Evolutionary conservation across 23 tunicate species (phyloP).

Genomic region (Diplosoma virens): DNA sequence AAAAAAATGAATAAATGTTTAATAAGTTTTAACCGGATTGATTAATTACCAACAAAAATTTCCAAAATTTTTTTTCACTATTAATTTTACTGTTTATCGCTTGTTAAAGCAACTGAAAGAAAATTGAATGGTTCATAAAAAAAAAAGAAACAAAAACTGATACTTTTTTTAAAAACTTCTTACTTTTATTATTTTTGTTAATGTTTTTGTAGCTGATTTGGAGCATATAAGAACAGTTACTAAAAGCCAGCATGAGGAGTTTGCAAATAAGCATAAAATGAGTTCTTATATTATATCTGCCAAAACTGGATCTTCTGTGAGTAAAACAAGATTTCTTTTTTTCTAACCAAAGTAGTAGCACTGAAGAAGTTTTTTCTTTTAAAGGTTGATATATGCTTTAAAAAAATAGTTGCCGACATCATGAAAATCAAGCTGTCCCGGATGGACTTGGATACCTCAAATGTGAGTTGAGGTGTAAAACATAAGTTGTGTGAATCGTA

Average conservation of each 20-base stretch:
- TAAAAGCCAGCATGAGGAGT: constrained; percentile 59
- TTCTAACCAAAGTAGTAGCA: neutral
- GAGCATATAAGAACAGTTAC: constrained; percentile 70
- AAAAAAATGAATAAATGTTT: no score
- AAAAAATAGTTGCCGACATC: constrained; percentile 76
- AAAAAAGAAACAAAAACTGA: neutral
- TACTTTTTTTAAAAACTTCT: neutral
- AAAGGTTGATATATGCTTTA: constrained; percentile 59
- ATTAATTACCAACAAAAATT: neutral
- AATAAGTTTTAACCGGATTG: neutral
- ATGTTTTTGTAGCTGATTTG: constrained; percentile 52
- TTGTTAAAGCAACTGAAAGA: neutral
- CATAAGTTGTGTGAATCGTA: no score
- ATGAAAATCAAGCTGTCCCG: constrained; percentile 62
- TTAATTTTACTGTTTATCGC: neutral
- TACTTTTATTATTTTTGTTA: neutral
- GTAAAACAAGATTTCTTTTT: neutral
- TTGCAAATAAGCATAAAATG: constrained; percentile 58
- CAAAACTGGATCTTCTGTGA: constrained; percentile 88
- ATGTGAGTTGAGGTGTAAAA: no score
- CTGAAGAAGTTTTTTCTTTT: neutral
- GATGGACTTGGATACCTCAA: constrained; percentile 54
- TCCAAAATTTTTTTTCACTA: neutral
- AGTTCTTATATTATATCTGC: constrained; percentile 76
- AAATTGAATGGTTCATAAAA: neutral